A percentile compares a stretch with the other conserved stretches of the same genome.
phyloP scores from a whole-genome alignment of 2,888 invertebrate genomes.

The Hypomecis atomaria region DNA sequence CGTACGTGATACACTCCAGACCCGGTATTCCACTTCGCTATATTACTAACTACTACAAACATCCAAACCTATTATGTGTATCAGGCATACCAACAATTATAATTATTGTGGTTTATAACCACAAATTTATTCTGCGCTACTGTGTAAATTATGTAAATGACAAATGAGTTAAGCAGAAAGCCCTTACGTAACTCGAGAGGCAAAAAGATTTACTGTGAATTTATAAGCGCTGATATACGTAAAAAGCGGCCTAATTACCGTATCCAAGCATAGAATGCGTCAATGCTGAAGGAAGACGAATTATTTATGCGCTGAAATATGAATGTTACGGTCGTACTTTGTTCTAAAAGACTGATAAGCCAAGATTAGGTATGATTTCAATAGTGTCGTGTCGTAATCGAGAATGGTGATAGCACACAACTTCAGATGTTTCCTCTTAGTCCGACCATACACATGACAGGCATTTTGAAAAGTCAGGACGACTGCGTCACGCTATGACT shows the following conservation, averaged over 20 bases:
- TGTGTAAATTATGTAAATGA: constrained; percentile 1
- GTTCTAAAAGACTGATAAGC: neutral
- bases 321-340: neutral
- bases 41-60: neutral
- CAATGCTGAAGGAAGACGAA: neutral
- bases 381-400: too few species aligned
- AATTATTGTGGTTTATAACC: neutral
- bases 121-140: neutral
- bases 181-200: neutral
- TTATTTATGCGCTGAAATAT: neutral
- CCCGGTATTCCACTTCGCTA: neutral
- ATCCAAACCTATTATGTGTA: too few species aligned
- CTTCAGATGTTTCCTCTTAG: too few species aligned
- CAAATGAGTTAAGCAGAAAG: neutral
- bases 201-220: neutral
- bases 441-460: too few species aligned
- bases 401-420: too few species aligned
- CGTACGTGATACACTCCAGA: neutral
- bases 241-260: constrained; percentile 48
- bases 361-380: neutral
- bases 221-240: constrained; percentile 41
- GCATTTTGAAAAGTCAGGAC: too few species aligned
- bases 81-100: too few species aligned
- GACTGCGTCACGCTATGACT: too few species aligned
- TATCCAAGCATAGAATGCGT: constrained; percentile 24